These are phyloP conservation scores for Periparus ater DNA, from an alignment of 2,797 vertebrate genomes.

Conservation along the genomic window DNA sequence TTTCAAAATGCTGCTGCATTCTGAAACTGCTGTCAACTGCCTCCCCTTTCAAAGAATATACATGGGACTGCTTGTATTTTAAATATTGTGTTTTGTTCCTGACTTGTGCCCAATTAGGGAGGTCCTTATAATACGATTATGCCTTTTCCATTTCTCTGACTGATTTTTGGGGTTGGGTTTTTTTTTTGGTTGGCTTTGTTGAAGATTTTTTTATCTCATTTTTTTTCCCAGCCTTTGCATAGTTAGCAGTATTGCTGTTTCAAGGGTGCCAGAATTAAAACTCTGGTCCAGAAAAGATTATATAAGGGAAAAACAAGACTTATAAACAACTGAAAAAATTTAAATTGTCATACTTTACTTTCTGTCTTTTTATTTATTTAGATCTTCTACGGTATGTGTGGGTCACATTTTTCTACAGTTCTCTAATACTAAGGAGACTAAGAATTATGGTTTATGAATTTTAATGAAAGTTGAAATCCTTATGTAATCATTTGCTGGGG, in stretches of 20 bases:
- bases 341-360: not conserved
- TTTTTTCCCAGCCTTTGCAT: not conserved
- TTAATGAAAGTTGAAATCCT: slow-evolving; percentile 12
- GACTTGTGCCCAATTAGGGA: not conserved
- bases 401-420: not conserved
- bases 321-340: not conserved
- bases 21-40: not conserved
- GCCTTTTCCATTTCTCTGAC: not conserved
- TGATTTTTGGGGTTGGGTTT: fast-evolving
- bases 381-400: not conserved
- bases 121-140: not conserved
- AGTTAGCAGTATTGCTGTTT: not conserved
- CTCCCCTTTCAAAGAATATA: not conserved
- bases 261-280: not conserved
- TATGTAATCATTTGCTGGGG: slow-evolving; percentile 3
- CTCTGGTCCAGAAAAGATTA: not conserved
- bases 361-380: not conserved
- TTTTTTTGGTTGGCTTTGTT: not conserved
- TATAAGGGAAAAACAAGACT: not conserved
- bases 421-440: not conserved
- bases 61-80: not conserved
- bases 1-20: not conserved
- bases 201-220: not conserved
- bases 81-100: fast-evolving
- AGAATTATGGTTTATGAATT: slow-evolving; percentile 43